Evolutionary conservation across 2,888 invertebrate species (phyloP).

Genomic region (Artemia sinica): DNA sequence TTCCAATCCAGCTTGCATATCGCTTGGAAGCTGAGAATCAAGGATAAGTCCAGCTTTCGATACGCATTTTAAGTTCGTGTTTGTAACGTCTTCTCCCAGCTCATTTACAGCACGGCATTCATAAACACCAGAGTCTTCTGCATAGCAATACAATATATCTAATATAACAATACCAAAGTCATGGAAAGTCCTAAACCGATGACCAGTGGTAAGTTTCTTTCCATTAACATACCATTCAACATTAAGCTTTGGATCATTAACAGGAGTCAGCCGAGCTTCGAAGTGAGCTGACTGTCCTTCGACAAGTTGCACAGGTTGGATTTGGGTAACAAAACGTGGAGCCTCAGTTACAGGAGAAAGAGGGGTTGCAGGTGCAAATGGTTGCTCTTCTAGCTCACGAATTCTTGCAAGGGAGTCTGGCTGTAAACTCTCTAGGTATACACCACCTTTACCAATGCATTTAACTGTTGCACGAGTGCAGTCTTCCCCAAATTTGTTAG

Average conservation of each 20-base stretch:
- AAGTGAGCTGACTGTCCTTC: constrained; percentile 83
- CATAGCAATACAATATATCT: constrained; percentile 86
- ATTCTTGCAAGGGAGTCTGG: constrained; percentile 76
- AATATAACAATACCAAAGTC: constrained; percentile 92
- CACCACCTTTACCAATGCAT: constrained; percentile 63
- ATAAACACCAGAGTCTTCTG: constrained; percentile 83
- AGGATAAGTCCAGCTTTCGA: constrained; percentile 75
- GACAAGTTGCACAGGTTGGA: constrained; percentile 60
- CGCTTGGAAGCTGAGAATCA: constrained; percentile 79
- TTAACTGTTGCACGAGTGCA: constrained; percentile 65
- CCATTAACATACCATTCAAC: constrained; percentile 93
- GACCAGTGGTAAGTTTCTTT: constrained; percentile 76
- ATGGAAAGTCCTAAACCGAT: constrained; percentile 90
- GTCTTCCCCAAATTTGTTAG: constrained; percentile 77
- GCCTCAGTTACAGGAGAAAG: constrained; percentile 40
- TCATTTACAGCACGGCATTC: constrained; percentile 85
- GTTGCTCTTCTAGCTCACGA: constrained; percentile 59
- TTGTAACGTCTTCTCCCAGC: constrained; percentile 68
- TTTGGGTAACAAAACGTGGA: constrained; percentile 74
- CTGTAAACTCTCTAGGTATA: constrained; percentile 71
- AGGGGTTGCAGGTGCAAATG: constrained; percentile 37
- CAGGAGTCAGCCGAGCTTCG: constrained; percentile 60
- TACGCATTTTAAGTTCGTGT: constrained; percentile 63
- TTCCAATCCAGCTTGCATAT: constrained; percentile 86
- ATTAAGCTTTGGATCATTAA: constrained; percentile 79